These are phyloP conservation scores for Drosophila kepulauana DNA, from an alignment of 1,140 invertebrate species.

Conservation along the genomic window DNA sequence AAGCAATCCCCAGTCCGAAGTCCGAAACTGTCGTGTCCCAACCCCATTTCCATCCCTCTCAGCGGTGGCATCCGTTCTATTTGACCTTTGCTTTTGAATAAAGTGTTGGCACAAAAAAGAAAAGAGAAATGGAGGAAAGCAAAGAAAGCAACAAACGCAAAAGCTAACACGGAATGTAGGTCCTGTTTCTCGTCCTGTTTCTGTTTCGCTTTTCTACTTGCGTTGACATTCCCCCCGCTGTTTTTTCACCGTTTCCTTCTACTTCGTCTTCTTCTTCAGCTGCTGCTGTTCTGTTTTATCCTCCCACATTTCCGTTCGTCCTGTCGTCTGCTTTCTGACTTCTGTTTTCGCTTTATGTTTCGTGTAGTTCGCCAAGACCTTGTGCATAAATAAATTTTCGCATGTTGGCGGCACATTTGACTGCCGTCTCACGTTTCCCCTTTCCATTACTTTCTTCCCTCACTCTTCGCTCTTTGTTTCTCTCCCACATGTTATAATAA, in stretches of 20 bases:
- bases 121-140: neutral
- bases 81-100: constrained; percentile 58
- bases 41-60: constrained; percentile 13
- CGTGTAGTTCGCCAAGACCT: constrained; percentile 32
- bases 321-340: neutral
- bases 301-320: constrained; percentile 37
- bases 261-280: neutral
- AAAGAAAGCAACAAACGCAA: constrained; percentile 22
- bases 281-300: neutral
- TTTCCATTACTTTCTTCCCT: neutral
- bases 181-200: constrained; percentile 6
- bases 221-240: constrained; percentile 50
- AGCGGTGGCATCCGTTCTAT: constrained; percentile 22
- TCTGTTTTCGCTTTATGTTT: constrained; percentile 29
- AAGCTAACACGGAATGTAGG: constrained; percentile 40
- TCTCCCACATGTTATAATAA: constrained; percentile 49
- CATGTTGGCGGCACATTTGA: constrained; percentile 64
- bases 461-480: constrained; percentile 1
- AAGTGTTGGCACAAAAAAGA: constrained; percentile 40
- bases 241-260: neutral
- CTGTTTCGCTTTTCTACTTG: constrained; percentile 23
- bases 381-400: constrained; percentile 65
- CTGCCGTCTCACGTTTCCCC: constrained; percentile 30
- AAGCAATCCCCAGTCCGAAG: constrained; percentile 3
- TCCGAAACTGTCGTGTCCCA: neutral